Evolutionary conservation across 2,113 vertebrate genomes (phyloP).

Genomic region (Gymnobelideus leadbeateri): DNA sequence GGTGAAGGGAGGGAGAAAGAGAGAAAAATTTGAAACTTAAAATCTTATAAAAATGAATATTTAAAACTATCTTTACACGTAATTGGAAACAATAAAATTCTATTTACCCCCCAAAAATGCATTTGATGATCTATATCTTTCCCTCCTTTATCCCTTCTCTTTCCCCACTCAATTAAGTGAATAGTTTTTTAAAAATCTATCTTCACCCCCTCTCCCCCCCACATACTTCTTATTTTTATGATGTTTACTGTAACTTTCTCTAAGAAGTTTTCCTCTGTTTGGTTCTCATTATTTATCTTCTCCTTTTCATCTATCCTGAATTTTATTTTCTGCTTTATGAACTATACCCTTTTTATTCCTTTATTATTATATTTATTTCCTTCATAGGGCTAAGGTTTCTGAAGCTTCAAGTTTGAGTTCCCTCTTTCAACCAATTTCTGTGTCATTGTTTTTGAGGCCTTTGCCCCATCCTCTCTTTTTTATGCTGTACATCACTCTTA

Average conservation of each 20-base stretch:
- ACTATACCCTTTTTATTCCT: neutral
- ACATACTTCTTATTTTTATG: neutral
- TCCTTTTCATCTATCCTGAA: neutral
- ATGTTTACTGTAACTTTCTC: neutral
- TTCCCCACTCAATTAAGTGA: neutral
- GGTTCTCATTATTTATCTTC: neutral
- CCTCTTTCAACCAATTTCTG: neutral
- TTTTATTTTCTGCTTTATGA: neutral
- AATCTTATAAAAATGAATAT: no score
- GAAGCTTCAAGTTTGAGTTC: neutral
- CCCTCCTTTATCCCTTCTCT: neutral
- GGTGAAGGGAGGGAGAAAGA: no score
- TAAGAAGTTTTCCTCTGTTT: neutral
- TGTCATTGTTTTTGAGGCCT: neutral
- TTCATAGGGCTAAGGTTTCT: neutral
- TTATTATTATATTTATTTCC: neutral
- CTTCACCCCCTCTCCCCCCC: rapidly evolving
- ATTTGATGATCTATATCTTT: neutral
- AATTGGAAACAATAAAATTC: no score
- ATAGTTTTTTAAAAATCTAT: neutral
- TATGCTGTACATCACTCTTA: neutral
- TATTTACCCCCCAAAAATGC: neutral
- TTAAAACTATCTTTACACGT: no score
- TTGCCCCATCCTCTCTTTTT: neutral
- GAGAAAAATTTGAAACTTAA: no score